phyloP scores from a whole-genome alignment of 2,113 vertebrate genomes.

The Chitala chitala region DNA sequence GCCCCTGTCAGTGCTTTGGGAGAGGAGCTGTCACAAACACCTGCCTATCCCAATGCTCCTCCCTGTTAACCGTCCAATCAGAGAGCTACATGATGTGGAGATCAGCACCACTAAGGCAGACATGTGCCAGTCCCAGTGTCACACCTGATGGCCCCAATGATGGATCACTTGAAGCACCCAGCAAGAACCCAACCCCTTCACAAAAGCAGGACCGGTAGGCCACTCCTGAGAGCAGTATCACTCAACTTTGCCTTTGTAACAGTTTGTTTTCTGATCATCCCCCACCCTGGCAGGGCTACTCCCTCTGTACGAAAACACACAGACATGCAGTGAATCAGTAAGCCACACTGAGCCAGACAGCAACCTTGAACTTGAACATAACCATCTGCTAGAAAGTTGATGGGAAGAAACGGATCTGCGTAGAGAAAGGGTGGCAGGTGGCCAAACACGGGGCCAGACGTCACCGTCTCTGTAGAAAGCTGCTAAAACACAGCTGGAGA shows the following conservation, averaged over 20 bases:
- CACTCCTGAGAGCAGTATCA: too few species aligned
- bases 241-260: too few species aligned
- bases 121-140: slow-evolving; percentile 30
- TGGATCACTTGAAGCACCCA: not conserved
- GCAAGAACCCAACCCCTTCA: not conserved
- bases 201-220: too few species aligned
- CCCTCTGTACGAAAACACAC: not conserved
- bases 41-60: slow-evolving; percentile 41
- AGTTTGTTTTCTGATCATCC: not conserved
- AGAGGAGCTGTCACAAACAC: slow-evolving; percentile 29
- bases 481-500: slow-evolving; percentile 3
- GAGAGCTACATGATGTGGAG: not conserved
- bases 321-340: not conserved
- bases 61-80: slow-evolving; percentile 1
- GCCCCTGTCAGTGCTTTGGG: not conserved
- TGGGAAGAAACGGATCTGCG: not conserved
- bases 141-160: slow-evolving; percentile 1
- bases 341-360: slow-evolving; percentile 37
- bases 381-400: slow-evolving; percentile 36
- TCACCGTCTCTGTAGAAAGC: slow-evolving; percentile 9
- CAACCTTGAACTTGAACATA: slow-evolving; percentile 34
- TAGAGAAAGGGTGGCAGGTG: slow-evolving; percentile 35
- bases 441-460: slow-evolving; percentile 32
- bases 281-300: not conserved
- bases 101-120: slow-evolving; percentile 11